Conservation (phyloP, 2,888 invertebrate genomes). For the Synanthedon vespiformis region DNA sequence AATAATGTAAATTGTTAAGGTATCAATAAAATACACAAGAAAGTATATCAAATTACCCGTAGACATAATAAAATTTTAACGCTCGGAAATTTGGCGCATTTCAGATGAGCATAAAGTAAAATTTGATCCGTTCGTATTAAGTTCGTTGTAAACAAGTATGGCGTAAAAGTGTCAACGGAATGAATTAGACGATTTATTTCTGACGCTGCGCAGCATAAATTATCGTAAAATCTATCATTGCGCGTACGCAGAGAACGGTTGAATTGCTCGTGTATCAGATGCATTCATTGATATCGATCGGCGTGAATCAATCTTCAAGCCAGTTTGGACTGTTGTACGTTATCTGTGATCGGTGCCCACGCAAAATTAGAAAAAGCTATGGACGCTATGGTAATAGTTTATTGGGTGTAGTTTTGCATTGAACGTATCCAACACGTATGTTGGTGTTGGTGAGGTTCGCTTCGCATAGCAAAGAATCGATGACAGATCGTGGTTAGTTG, state of each 20-base stretch:
- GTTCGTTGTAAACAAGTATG: constrained; percentile 31
- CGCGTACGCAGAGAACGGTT: constrained; percentile 35
- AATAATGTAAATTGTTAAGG: too few relatives aligned
- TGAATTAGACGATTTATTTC: constrained; percentile 43
- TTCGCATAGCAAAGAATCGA: neutral
- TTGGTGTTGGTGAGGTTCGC: neutral
- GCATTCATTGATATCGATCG: constrained; percentile 42
- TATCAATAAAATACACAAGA: too few relatives aligned
- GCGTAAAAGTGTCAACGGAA: constrained; percentile 40
- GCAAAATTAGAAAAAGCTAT: constrained; percentile 14
- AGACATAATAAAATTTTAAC: neutral
- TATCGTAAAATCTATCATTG: constrained; percentile 31
- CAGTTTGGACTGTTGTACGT: constrained; percentile 39
- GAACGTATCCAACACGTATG: neutral
- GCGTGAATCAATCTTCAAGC: constrained; percentile 61
- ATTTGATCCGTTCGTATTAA: too few relatives aligned
- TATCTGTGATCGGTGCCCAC: constrained; percentile 53
- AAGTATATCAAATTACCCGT: too few relatives aligned
- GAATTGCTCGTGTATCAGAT: constrained; percentile 48
- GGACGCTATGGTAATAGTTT: neutral
- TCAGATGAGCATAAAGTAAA: neutral
- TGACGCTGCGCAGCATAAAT: constrained; percentile 38
- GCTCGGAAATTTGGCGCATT: neutral
- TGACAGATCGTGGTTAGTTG: neutral
- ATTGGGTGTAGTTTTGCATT: neutral